Percentiles rank a stretch among this genome's conserved stretches.
Conservation (phyloP, 2,797 vertebrate species). For the Epinephelus coioides region DNA sequence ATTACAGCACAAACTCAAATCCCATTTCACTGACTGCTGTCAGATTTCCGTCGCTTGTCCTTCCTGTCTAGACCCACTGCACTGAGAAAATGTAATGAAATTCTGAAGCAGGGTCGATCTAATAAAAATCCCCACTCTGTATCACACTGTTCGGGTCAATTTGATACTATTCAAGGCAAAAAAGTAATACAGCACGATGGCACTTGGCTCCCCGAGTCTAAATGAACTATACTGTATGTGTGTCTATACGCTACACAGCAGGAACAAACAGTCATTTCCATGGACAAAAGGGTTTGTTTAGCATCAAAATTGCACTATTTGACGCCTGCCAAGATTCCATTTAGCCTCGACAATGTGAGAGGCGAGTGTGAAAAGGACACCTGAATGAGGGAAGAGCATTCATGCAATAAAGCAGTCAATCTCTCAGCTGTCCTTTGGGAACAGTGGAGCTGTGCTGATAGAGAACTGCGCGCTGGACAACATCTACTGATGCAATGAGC, state of each 20-base stretch:
- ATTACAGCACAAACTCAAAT: slow-evolving; percentile 59
- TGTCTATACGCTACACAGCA: slow-evolving; percentile 14
- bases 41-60: slow-evolving; percentile 46
- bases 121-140: slow-evolving; percentile 6
- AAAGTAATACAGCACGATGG: slow-evolving; percentile 35
- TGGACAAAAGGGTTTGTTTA: slow-evolving; percentile 71
- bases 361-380: slow-evolving; percentile 66
- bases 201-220: slow-evolving; percentile 21
- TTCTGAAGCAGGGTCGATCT: slow-evolving; percentile 41
- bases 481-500: slow-evolving; percentile 38
- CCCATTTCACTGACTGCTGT: slow-evolving; percentile 58
- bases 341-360: slow-evolving; percentile 68
- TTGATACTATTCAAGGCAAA: slow-evolving; percentile 43
- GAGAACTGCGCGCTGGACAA: slow-evolving; percentile 29
- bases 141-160: slow-evolving; percentile 41
- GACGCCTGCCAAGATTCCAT: slow-evolving; percentile 66
- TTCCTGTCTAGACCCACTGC: slow-evolving; percentile 48
- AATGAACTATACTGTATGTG: slow-evolving; percentile 38
- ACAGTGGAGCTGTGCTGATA: slow-evolving; percentile 24
- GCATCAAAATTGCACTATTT: slow-evolving; percentile 66
- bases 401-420: slow-evolving; percentile 64
- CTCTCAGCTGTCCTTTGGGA: slow-evolving; percentile 57
- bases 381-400: slow-evolving; percentile 63
- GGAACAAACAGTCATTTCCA: slow-evolving; percentile 50
- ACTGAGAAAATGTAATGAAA: slow-evolving; percentile 65